These are phyloP conservation scores for Epicampocera succincta DNA, from an alignment of 2,888 invertebrate species.

Conservation along the genomic window DNA sequence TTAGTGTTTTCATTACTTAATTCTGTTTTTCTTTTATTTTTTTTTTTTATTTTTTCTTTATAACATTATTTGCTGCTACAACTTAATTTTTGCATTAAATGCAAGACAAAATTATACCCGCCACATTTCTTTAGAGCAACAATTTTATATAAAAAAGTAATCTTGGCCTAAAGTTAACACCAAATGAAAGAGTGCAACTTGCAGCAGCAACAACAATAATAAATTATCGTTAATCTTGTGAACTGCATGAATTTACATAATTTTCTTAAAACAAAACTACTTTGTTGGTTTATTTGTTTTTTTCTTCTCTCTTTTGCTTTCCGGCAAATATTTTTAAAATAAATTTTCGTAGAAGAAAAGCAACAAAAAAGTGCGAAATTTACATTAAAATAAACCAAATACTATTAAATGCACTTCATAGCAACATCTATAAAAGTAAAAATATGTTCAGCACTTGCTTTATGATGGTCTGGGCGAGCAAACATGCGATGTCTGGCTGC, in stretches of 20 bases:
- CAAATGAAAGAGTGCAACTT: conserved; percentile 55
- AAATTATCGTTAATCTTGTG: conserved; percentile 68
- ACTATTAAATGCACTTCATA: conserved; percentile 29
- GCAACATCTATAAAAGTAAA: conserved; percentile 6
- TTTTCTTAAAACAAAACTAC: conserved; percentile 62
- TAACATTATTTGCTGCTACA: conserved; percentile 45
- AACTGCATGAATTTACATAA: conserved; percentile 69
- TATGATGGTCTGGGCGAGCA: conserved; percentile 5
- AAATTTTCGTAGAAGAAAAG: conserved; percentile 18
- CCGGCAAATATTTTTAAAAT: conserved; percentile 44
- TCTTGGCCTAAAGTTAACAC: conserved; percentile 50
- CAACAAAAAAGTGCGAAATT: conserved; percentile 31
- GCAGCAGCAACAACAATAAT: conserved; percentile 53
- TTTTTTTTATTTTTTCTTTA: conserved; percentile 13
- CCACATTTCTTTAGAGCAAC: conserved; percentile 1
- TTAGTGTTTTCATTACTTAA: conserved; percentile 47
- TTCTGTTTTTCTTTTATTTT: conserved; percentile 11
- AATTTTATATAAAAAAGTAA: conserved; percentile 49
- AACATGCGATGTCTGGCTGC: conserved; percentile 23
- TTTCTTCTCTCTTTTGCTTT: conserved; percentile 37
- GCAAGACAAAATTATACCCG: background rate
- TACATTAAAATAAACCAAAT: conserved; percentile 33
- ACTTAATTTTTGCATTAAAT: conserved; percentile 62
- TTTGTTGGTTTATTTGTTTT: conserved; percentile 19
- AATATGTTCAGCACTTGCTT: conserved; percentile 39